These are phyloP conservation scores for Schlechtendalia chinensis DNA, from an alignment of 1,140 invertebrate genomes.

Conservation along the genomic window DNA sequence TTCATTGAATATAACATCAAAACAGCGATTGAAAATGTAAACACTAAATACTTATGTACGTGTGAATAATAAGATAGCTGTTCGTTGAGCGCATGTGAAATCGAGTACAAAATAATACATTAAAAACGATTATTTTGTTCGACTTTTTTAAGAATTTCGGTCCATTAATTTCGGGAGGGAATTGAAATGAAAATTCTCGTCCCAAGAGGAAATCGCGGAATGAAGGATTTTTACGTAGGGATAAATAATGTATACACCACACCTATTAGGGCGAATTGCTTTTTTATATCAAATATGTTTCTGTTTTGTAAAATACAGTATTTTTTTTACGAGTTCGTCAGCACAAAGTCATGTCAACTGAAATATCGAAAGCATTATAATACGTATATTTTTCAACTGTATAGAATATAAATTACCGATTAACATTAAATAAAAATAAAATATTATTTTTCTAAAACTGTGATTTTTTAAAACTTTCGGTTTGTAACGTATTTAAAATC, in stretches of 20 bases:
- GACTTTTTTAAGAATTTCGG: neutral
- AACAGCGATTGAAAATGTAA: too few relatives aligned
- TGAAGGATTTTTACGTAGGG: neutral
- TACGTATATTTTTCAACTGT: too few relatives aligned
- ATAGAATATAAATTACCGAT: too few relatives aligned
- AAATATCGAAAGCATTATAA: too few relatives aligned
- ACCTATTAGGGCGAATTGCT: conserved; percentile 11
- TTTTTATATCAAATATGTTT: conserved; percentile 3
- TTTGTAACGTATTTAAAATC: too few relatives aligned
- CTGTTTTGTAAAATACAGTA: neutral
- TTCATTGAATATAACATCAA: too few relatives aligned
- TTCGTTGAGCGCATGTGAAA: neutral
- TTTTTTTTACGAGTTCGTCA: neutral
- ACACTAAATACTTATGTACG: too few relatives aligned
- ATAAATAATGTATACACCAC: neutral
- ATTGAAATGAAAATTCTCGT: conserved; percentile 19
- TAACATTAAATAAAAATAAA: too few relatives aligned
- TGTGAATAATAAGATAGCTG: too few relatives aligned
- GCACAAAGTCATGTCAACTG: neutral
- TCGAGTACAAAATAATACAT: conserved; percentile 10
- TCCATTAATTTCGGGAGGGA: neutral
- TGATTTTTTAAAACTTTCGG: too few relatives aligned
- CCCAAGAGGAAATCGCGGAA: conserved; percentile 1
- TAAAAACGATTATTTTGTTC: conserved; percentile 14
- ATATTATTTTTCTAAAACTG: too few relatives aligned